Percentiles rank a stretch among this genome's conserved stretches.
Evolutionary conservation across 92 coral and sea anemone species (phyloP).

Genomic region (Palythoa heliodiscus): DNA sequence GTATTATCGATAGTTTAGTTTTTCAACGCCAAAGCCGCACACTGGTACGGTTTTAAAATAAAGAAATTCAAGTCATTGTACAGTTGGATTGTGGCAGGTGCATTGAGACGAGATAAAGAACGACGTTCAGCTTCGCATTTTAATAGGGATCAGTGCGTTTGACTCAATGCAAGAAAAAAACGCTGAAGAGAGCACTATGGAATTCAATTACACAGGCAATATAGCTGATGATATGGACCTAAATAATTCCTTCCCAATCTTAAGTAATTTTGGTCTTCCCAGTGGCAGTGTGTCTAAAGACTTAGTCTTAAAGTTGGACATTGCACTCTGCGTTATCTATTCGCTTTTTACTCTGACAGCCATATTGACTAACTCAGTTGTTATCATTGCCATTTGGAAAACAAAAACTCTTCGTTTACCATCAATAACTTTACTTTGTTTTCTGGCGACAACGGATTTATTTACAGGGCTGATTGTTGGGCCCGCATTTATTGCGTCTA

Average conservation of each 20-base stretch:
- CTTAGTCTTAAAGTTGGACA: slow-evolving; percentile 7
- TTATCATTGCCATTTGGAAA: slow-evolving; percentile 37
- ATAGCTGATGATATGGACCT: not conserved
- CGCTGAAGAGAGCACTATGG: not conserved
- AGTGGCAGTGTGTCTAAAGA: not conserved
- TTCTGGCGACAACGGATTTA: slow-evolving; percentile 29
- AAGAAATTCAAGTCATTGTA: not conserved
- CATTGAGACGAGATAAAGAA: not conserved
- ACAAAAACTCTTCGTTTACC: slow-evolving; percentile 22
- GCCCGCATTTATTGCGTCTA: slow-evolving; percentile 33
- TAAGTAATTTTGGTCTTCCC: not conserved
- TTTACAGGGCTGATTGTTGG: slow-evolving; percentile 34
- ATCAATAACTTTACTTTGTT: slow-evolving; percentile 37
- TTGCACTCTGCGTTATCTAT: slow-evolving; percentile 23
- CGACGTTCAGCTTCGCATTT: not conserved
- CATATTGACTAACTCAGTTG: slow-evolving; percentile 29
- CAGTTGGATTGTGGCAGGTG: slow-evolving; percentile 7
- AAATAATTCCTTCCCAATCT: not conserved
- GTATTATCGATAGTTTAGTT: not conserved
- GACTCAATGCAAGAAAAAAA: not conserved
- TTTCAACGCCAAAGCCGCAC: not conserved
- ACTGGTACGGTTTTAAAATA: not conserved
- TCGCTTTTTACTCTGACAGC: slow-evolving; percentile 35
- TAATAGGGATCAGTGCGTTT: not conserved
- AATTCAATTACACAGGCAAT: not conserved